Evolutionary conservation across 2,888 invertebrate genomes (phyloP).

Genomic region (Hirtodrosophila alboralis): DNA sequence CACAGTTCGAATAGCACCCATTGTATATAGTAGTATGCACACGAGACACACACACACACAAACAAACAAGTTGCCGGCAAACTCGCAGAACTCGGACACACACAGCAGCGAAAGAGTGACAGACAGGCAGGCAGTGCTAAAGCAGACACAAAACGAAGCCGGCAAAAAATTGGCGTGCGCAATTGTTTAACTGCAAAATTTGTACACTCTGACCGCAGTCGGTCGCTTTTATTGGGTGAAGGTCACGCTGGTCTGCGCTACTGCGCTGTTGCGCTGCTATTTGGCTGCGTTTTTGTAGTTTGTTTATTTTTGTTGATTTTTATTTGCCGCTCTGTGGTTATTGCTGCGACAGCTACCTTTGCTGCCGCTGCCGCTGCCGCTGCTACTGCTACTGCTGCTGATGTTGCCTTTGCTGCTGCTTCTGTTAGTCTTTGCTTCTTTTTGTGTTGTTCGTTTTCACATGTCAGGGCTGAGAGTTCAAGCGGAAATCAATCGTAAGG

Average conservation of each 20-base stretch:
- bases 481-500: not conserved
- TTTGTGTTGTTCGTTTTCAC: conserved; percentile 19
- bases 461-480: conserved; percentile 8
- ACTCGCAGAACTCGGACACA: conserved; percentile 6
- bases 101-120: conserved; percentile 5
- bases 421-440: conserved; percentile 17
- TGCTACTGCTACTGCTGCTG: conserved; percentile 6
- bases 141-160: conserved; percentile 9
- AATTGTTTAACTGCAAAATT: conserved; percentile 69
- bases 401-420: not conserved
- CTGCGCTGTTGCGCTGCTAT: conserved; percentile 22
- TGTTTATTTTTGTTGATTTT: conserved; percentile 12
- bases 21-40: no score
- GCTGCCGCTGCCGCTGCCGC: not conserved
- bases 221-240: conserved; percentile 72
- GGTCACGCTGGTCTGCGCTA: conserved; percentile 53
- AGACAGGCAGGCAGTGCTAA: conserved; percentile 14
- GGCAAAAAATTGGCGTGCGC: conserved; percentile 48
- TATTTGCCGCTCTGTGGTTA: conserved; percentile 22
- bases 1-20: no score
- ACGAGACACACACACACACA: not conserved
- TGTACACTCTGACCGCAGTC: conserved; percentile 63
- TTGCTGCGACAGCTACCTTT: not conserved
- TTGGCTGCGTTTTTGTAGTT: conserved; percentile 27
- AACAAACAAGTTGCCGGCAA: conserved; percentile 12